These are phyloP conservation scores for Amphimedon queenslandica DNA, from an alignment of 37 sponge, comb jelly and placozoan species.

Conservation along the genomic window DNA sequence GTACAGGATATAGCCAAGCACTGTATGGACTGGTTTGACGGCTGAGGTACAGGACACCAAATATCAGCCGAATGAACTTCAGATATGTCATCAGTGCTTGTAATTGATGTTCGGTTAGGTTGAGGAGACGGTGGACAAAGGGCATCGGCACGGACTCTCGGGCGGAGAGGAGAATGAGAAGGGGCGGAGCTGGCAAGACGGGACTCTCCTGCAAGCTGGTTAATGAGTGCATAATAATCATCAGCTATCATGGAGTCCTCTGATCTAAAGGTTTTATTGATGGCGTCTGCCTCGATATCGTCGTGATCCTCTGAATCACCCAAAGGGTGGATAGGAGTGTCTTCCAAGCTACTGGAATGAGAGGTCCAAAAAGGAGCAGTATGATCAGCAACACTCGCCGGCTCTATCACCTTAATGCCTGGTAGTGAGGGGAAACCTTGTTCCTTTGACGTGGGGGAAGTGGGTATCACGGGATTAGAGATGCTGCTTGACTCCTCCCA, in stretches of 20 bases:
- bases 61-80: slow-evolving; percentile 22
- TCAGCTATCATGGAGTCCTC: neutral
- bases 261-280: too few relatives aligned
- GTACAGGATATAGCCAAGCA: slow-evolving; percentile 37
- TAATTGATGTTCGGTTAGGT: neutral
- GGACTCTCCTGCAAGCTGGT: neutral
- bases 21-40: slow-evolving; percentile 22
- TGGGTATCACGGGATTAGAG: too few relatives aligned
- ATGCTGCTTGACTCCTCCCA: neutral
- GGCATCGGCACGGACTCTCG: neutral
- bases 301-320: neutral
- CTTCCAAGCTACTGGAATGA: neutral
- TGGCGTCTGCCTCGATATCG: neutral
- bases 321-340: neutral
- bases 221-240: neutral
- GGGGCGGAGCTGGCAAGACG: neutral
- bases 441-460: neutral
- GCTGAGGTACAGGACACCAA: slow-evolving; percentile 44
- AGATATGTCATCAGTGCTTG: too few relatives aligned
- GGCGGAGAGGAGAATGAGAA: neutral
- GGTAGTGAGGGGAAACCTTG: neutral
- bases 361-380: neutral
- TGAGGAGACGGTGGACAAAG: neutral
- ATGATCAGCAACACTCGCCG: neutral
- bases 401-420: neutral